These are phyloP conservation scores for Serranus cabrilla DNA, from an alignment of 2,797 vertebrate species.

Conservation along the genomic window DNA sequence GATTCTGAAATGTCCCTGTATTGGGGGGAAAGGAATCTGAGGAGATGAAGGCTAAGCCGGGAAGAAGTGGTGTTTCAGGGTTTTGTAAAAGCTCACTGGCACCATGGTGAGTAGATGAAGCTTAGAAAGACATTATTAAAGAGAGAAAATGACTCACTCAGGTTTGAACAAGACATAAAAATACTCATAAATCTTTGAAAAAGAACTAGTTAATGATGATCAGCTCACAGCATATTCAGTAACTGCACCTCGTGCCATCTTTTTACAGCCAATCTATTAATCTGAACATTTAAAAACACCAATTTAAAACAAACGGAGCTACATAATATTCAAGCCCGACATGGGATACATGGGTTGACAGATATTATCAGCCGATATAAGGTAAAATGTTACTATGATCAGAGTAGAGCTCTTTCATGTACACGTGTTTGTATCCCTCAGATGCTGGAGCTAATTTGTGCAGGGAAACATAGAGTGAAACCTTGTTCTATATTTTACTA, in stretches of 20 bases:
- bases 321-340: too few species aligned
- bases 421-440: conserved; percentile 3
- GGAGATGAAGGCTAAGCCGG: not conserved
- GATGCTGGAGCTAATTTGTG: conserved; percentile 19
- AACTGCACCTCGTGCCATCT: not conserved
- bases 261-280: not conserved
- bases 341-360: too few species aligned
- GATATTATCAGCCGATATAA: too few species aligned
- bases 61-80: not conserved
- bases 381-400: not conserved
- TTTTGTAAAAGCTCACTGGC: conserved; percentile 25
- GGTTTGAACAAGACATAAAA: conserved; percentile 9
- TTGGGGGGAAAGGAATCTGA: not conserved
- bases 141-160: not conserved
- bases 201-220: not conserved
- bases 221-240: not conserved
- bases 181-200: not conserved
- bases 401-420: not conserved
- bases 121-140: not conserved
- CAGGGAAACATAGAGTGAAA: conserved; percentile 18
- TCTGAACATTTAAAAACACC: not conserved
- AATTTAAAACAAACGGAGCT: too few species aligned
- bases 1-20: conserved; percentile 38
- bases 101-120: not conserved
- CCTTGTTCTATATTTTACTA: conserved; percentile 11